These are phyloP conservation scores for Oryzias woworae DNA, from an alignment of 2,113 vertebrate species.

Conservation along the genomic window DNA sequence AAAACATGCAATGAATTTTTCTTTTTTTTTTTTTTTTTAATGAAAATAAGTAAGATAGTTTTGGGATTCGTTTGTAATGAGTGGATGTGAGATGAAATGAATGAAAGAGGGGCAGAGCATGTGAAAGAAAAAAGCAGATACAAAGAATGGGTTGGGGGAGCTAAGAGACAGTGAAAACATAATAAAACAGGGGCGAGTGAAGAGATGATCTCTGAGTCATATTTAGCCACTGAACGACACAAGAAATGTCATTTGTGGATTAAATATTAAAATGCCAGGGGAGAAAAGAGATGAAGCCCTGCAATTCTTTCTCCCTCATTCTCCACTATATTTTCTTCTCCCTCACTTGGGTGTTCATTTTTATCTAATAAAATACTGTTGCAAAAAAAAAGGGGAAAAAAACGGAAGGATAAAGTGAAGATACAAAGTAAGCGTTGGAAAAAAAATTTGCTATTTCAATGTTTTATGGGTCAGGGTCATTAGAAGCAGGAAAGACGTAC, in stretches of 20 bases:
- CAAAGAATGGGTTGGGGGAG: not conserved
- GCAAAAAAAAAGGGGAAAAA: not conserved
- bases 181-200: conserved; percentile 41
- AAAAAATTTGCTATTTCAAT: conserved; percentile 19
- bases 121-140: not conserved
- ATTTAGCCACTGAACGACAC: conserved; percentile 43
- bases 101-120: not conserved
- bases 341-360: conserved; percentile 3
- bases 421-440: conserved; percentile 12
- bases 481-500: conserved; percentile 45
- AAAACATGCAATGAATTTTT: not conserved
- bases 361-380: conserved; percentile 20
- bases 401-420: conserved; percentile 2
- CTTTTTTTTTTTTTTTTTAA: not conserved
- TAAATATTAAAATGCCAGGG: conserved; percentile 47
- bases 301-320: conserved; percentile 3
- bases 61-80: not conserved
- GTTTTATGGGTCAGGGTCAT: conserved; percentile 58
- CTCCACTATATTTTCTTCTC: not conserved
- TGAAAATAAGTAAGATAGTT: not conserved
- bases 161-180: conserved; percentile 5
- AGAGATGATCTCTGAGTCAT: conserved; percentile 28
- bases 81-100: not conserved
- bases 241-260: conserved; percentile 35
- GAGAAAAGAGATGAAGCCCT: conserved; percentile 12